A percentile compares a stretch with the other conserved stretches of the same genome.
phyloP scores from a whole-genome alignment of 1,140 invertebrate species.

The Saccostrea glomerata region DNA sequence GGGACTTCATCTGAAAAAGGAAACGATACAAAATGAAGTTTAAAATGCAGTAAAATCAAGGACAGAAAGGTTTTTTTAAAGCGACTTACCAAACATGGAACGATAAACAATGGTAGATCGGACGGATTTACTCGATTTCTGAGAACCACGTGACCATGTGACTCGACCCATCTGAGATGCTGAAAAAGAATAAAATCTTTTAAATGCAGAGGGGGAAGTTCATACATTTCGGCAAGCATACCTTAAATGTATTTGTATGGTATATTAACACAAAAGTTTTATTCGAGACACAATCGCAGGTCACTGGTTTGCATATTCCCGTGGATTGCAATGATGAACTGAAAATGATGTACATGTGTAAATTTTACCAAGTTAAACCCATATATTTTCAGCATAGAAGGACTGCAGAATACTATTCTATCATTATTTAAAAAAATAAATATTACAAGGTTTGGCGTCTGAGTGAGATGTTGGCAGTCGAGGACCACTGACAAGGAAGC shows the following conservation, averaged over 20 bases:
- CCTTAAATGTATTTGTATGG: neutral
- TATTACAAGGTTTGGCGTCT: slow-evolving; percentile 35
- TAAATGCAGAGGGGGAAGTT: no score
- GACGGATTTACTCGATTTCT: slow-evolving; percentile 56
- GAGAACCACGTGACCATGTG: slow-evolving; percentile 51
- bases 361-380: neutral
- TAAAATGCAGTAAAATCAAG: neutral
- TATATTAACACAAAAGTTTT: neutral
- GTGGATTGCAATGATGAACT: no score
- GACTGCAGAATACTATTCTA: neutral
- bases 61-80: neutral
- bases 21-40: neutral
- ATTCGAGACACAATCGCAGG: no score
- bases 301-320: no score
- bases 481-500: slow-evolving; percentile 55
- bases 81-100: slow-evolving; percentile 60
- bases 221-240: neutral
- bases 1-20: slow-evolving; percentile 59
- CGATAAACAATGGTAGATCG: slow-evolving; percentile 58
- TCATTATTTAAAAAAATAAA: no score
- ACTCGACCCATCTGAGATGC: slow-evolving; percentile 36
- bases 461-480: slow-evolving; percentile 53
- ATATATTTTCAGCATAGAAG: neutral
- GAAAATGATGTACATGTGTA: neutral
- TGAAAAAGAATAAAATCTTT: neutral